phyloP scores from a whole-genome alignment of 2,888 invertebrate species.

The Rhabditoides inermis region DNA sequence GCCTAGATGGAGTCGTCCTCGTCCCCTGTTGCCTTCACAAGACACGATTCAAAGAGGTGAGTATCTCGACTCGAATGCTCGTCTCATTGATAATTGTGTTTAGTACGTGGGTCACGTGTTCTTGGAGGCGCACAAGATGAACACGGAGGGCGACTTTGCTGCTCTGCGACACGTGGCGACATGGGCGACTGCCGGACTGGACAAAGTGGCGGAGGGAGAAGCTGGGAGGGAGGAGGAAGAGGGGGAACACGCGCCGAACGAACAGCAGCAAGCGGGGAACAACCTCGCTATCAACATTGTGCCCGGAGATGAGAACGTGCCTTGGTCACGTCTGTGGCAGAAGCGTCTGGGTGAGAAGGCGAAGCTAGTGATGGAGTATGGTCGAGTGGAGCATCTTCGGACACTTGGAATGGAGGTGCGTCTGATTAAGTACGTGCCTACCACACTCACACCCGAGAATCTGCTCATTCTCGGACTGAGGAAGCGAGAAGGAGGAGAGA shows the following conservation, averaged over 20 bases:
- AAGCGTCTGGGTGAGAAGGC: constrained; percentile 26
- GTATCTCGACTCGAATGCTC: not conserved
- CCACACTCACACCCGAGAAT: constrained; percentile 39
- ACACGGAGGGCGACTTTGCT: constrained; percentile 24
- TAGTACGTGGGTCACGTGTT: constrained; percentile 30
- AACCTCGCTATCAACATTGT: not conserved
- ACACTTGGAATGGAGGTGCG: constrained; percentile 27
- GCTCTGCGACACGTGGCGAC: constrained; percentile 39
- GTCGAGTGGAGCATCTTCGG: constrained; percentile 28
- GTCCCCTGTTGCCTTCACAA: constrained; percentile 47
- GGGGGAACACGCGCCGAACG: not conserved
- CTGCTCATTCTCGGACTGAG: constrained; percentile 32
- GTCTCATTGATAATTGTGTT: not conserved
- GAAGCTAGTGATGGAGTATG: constrained; percentile 36
- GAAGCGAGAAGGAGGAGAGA: no score
- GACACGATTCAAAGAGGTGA: constrained; percentile 26
- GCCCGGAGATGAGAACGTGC: not conserved
- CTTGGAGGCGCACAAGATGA: constrained; percentile 21
- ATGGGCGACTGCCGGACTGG: constrained; percentile 36
- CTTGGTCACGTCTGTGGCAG: constrained; percentile 7
- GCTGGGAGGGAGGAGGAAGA: not conserved
- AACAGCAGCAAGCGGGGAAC: not conserved
- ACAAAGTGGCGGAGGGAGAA: not conserved
- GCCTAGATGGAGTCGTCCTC: constrained; percentile 27
- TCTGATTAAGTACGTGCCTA: constrained; percentile 31